Conservation (phyloP, 2,113 vertebrate genomes). For the Phyllostomus discolor region DNA sequence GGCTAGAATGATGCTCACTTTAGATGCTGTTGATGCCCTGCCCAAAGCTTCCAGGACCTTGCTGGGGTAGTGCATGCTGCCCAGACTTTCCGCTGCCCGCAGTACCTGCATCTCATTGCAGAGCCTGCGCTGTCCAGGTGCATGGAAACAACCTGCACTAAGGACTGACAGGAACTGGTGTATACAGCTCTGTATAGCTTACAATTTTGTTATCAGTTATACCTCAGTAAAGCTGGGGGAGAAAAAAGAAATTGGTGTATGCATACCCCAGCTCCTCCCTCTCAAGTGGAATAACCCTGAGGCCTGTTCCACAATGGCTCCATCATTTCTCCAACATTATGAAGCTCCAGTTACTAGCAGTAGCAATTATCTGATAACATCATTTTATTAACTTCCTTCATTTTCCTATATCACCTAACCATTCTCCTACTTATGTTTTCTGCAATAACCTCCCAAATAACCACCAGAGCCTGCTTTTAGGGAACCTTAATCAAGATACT, state of each 20-base stretch:
- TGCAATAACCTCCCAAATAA: neutral
- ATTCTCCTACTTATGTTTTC: neutral
- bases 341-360: neutral
- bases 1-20: neutral
- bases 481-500: neutral
- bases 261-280: neutral
- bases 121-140: neutral
- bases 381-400: neutral
- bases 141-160: neutral
- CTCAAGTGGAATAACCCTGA: neutral
- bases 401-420: neutral
- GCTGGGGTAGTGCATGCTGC: rapidly evolving
- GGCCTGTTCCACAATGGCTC: neutral
- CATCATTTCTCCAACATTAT: neutral
- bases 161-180: neutral
- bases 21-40: neutral
- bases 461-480: neutral
- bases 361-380: neutral
- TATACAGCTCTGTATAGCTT: neutral
- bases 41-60: neutral
- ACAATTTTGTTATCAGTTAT: neutral
- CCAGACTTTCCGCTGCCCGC: neutral
- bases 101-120: neutral
- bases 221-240: neutral
- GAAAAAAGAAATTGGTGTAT: neutral